A percentile compares a stretch with the other conserved stretches of the same genome.
Conservation (phyloP, 2,113 vertebrate species). For the Ptilorrhoa leucosticta region DNA sequence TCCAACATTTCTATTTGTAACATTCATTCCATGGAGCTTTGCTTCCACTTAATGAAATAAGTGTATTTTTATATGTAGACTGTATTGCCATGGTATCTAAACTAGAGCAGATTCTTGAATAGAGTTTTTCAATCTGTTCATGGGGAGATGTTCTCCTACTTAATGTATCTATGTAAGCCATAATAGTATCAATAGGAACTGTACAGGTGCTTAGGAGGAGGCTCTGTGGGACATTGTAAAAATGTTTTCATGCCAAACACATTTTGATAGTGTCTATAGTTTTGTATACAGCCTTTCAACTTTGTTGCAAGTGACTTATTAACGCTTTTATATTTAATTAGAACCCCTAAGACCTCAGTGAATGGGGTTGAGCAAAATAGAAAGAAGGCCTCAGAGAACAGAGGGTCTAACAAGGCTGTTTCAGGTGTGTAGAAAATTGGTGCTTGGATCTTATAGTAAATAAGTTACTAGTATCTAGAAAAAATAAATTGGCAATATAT, state of each 20-base stretch:
- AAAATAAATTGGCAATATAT: neutral
- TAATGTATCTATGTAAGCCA: neutral
- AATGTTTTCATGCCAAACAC: neutral
- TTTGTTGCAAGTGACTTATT: constrained; percentile 69
- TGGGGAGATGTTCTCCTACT: neutral
- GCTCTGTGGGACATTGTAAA: neutral
- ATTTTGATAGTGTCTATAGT: constrained; percentile 24
- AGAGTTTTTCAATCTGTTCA: neutral
- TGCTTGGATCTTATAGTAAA: constrained; percentile 29
- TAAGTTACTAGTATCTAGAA: constrained; percentile 25
- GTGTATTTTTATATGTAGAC: neutral
- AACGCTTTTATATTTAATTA: constrained; percentile 79
- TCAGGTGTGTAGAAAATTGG: constrained; percentile 77
- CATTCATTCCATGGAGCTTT: constrained; percentile 65
- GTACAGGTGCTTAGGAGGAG: neutral
- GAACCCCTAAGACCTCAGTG: constrained; percentile 77
- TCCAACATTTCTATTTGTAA: constrained; percentile 50
- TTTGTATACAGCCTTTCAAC: constrained; percentile 45
- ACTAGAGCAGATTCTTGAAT: neutral
- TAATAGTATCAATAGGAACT: neutral
- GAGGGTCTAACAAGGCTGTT: constrained; percentile 73
- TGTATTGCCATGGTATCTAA: neutral
- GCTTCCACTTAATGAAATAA: constrained; percentile 23
- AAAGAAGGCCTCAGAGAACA: constrained; percentile 79
- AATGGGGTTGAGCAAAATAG: constrained; percentile 80